Percentiles rank a stretch among this genome's conserved stretches.
phyloP scores from a whole-genome alignment of 2,113 vertebrate species.

The Mus spicilegus region DNA sequence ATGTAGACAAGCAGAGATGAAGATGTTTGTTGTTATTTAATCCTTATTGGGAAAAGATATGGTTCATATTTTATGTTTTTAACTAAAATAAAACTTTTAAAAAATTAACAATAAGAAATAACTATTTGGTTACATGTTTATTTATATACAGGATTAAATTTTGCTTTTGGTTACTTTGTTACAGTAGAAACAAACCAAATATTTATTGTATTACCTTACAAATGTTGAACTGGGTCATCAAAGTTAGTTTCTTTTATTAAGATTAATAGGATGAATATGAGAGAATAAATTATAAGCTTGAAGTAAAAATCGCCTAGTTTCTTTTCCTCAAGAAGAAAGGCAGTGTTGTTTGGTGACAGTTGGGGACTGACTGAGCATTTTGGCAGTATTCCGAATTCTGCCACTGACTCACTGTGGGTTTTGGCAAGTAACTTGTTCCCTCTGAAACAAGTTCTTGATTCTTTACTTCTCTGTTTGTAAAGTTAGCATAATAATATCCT shows the following conservation, averaged over 20 bases:
- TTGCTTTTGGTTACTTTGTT: slow-evolving; percentile 43
- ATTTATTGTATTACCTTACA: slow-evolving; percentile 64
- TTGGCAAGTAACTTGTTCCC: slow-evolving; percentile 81
- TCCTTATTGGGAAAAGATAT: slow-evolving; percentile 32
- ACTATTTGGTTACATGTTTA: slow-evolving; percentile 26
- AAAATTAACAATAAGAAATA: slow-evolving; percentile 45
- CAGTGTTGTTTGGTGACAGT: slow-evolving; percentile 80
- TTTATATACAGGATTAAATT: slow-evolving; percentile 55
- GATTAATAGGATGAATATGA: slow-evolving; percentile 73
- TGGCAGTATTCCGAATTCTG: slow-evolving; percentile 81
- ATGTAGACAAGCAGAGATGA: not conserved
- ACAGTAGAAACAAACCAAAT: slow-evolving; percentile 52
- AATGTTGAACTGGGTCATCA: slow-evolving; percentile 54
- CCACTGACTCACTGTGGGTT: slow-evolving; percentile 84
- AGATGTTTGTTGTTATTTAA: slow-evolving; percentile 44
- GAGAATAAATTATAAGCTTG: slow-evolving; percentile 70
- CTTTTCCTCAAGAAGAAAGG: slow-evolving; percentile 76
- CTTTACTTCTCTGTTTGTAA: slow-evolving; percentile 81
- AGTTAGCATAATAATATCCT: slow-evolving; percentile 83
- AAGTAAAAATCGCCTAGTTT: slow-evolving; percentile 70
- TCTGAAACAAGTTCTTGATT: slow-evolving; percentile 84
- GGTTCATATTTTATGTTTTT: slow-evolving; percentile 49
- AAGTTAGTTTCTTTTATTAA: slow-evolving; percentile 64
- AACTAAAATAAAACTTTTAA: slow-evolving; percentile 54
- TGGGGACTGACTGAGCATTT: slow-evolving; percentile 74